Conservation (phyloP, 2,113 vertebrate genomes). For the Todiramphus chloris region DNA sequence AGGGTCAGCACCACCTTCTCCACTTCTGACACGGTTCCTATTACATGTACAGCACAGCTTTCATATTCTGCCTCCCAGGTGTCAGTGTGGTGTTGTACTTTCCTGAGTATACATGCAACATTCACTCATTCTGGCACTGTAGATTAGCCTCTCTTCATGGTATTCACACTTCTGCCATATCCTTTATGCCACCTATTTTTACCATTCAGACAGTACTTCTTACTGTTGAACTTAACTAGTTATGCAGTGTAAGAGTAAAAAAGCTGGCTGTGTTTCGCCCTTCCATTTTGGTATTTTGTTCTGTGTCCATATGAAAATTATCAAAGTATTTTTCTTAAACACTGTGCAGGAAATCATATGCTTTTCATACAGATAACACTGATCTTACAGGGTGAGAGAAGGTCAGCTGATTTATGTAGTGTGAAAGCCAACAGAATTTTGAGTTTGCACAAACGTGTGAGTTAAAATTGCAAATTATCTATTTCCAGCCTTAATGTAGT, state of each 20-base stretch:
- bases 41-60: conserved; percentile 66
- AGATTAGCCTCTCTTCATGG: conserved; percentile 33
- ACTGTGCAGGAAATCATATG: background rate
- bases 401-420: background rate
- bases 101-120: conserved; percentile 34
- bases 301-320: conserved; percentile 54
- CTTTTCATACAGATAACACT: background rate
- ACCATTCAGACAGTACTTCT: conserved; percentile 39
- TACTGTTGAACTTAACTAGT: conserved; percentile 10
- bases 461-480: background rate
- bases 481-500: background rate
- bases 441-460: background rate
- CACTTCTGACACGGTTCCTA: conserved; percentile 74
- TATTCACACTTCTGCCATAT: conserved; percentile 46
- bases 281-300: conserved; percentile 69
- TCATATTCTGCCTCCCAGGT: conserved; percentile 67
- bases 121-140: conserved; percentile 59
- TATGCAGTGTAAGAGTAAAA: background rate
- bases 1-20: conserved; percentile 71
- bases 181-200: conserved; percentile 40
- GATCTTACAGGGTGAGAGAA: background rate
- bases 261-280: conserved; percentile 56
- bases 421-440: background rate
- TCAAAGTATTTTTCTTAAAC: background rate
- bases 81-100: conserved; percentile 71